phyloP scores from a whole-genome alignment of 2,888 invertebrate genomes.

The Cepaea hortensis region DNA sequence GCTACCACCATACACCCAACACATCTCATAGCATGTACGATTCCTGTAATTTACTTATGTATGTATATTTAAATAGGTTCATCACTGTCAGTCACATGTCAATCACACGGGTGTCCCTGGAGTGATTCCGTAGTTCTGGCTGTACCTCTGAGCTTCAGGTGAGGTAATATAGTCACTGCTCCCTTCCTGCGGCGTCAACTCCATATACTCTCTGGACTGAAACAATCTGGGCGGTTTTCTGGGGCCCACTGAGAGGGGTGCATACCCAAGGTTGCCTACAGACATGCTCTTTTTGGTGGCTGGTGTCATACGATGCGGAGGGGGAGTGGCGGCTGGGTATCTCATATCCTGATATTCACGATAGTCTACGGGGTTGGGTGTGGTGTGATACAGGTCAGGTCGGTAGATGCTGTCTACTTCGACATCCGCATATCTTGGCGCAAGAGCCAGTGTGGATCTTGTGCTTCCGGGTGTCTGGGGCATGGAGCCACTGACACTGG shows the following conservation, averaged over 20 bases:
- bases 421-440: conserved; percentile 22
- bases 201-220: conserved; percentile 61
- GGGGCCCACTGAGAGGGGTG: conserved; percentile 54
- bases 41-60: neutral
- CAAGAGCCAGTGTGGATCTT: conserved; percentile 30
- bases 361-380: conserved; percentile 39
- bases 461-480: conserved; percentile 48
- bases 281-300: conserved; percentile 65
- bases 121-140: conserved; percentile 50
- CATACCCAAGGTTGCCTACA: conserved; percentile 62
- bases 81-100: neutral
- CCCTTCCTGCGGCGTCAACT: conserved; percentile 42
- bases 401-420: conserved; percentile 6
- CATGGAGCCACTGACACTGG: conserved; percentile 47
- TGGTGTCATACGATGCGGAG: conserved; percentile 50
- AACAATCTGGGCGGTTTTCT: conserved; percentile 67
- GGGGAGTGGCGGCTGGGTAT: conserved; percentile 49
- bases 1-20: too few relatives aligned
- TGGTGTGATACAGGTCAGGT: conserved; percentile 25
- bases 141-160: conserved; percentile 46
- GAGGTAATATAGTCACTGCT: conserved; percentile 48
- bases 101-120: conserved; percentile 55
- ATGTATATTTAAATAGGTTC: neutral
- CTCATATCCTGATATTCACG: conserved; percentile 50
- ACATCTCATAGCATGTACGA: too few relatives aligned